A percentile compares a stretch with the other conserved stretches of the same genome.
Evolutionary conservation across 2,888 invertebrate species (phyloP).

Genomic region (Ormia ochracea): DNA sequence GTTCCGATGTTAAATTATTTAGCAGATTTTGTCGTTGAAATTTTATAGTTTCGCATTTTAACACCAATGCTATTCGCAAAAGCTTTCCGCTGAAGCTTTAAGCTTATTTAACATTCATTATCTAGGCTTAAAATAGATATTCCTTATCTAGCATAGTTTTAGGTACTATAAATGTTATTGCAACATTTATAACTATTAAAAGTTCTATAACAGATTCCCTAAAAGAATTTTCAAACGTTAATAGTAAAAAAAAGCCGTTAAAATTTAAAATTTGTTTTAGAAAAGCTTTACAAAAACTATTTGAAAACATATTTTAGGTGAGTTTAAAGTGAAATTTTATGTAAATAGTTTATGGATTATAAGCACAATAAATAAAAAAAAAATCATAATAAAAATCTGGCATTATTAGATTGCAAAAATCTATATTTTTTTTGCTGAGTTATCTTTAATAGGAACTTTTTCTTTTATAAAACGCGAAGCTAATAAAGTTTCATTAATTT

Average conservation of each 20-base stretch:
- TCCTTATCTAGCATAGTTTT: slow-evolving; percentile 29
- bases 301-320: not conserved
- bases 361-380: no score
- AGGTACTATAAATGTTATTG: slow-evolving; percentile 52
- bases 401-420: no score
- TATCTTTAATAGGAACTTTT: no score
- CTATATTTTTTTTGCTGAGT: no score
- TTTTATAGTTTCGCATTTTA: not conserved
- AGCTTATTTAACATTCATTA: not conserved
- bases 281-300: not conserved
- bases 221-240: not conserved
- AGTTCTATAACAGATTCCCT: not conserved
- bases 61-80: not conserved
- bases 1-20: not conserved
- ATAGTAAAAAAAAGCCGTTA: not conserved
- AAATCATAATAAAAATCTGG: no score
- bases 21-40: not conserved
- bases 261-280: not conserved
- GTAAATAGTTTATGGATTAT: no score
- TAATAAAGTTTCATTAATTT: no score
- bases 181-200: slow-evolving; percentile 1
- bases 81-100: not conserved
- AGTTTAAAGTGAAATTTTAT: not conserved
- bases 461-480: no score
- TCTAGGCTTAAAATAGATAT: not conserved